Evolutionary conservation across 1,140 invertebrate species (phyloP).

Genomic region (Kradibia gibbosae): DNA sequence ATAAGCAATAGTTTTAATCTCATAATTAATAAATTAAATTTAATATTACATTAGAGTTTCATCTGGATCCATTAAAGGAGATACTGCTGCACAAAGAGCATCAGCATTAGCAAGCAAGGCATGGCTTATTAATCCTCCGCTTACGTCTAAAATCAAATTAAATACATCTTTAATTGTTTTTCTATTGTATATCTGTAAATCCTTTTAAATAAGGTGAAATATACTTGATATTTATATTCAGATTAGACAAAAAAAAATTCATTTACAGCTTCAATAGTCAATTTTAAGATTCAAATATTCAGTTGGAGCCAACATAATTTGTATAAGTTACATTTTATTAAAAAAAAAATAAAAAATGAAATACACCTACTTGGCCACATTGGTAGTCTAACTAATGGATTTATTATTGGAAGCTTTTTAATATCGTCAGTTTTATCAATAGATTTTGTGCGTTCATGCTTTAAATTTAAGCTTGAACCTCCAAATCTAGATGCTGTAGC

Average conservation of each 20-base stretch:
- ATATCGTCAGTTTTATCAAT: constrained; percentile 74
- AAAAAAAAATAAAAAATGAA: neutral
- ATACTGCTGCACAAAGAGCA: constrained; percentile 93
- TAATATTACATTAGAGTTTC: constrained; percentile 82
- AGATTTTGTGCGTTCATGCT: constrained; percentile 69
- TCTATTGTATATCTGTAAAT: neutral
- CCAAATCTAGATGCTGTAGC: constrained; percentile 74
- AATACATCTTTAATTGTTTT: constrained; percentile 47
- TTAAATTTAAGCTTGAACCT: constrained; percentile 65
- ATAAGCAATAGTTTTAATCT: constrained; percentile 14
- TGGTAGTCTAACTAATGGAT: constrained; percentile 87
- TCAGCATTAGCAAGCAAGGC: constrained; percentile 96
- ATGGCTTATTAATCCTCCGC: constrained; percentile 86
- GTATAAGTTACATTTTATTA: neutral
- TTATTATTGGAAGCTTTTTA: constrained; percentile 90
- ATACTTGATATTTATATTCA: no score
- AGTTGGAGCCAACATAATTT: no score
- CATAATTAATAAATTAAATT: constrained; percentile 34
- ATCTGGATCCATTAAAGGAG: constrained; percentile 93
- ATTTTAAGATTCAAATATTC: no score
- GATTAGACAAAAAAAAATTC: no score
- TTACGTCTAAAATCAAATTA: constrained; percentile 72
- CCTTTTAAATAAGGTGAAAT: neutral
- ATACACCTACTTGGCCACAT: constrained; percentile 88
- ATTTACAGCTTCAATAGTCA: no score